phyloP scores from a whole-genome alignment of 2,888 invertebrate genomes.

The Corythucha ciliata region DNA sequence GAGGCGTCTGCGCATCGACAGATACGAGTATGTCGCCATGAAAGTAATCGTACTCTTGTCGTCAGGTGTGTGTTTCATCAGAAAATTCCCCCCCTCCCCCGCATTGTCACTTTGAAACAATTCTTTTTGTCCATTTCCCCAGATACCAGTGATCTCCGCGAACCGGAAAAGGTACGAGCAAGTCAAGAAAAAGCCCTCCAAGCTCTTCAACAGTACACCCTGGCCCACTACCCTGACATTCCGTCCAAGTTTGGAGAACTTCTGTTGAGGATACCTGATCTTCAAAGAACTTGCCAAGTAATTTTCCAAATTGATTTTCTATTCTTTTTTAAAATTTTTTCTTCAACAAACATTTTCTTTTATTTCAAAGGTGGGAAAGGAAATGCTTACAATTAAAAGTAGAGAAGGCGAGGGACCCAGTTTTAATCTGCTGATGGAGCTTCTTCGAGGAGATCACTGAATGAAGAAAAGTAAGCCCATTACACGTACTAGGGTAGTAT shows the following conservation, averaged over 20 bases:
- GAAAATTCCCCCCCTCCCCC: background rate
- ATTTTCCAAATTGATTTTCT: slow-evolving; percentile 22
- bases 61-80: slow-evolving; percentile 55
- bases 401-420: slow-evolving; percentile 83
- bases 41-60: slow-evolving; percentile 87
- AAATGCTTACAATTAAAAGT: slow-evolving; percentile 75
- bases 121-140: background rate
- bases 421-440: slow-evolving; percentile 92
- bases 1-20: slow-evolving; percentile 77
- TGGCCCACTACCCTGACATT: slow-evolving; percentile 81
- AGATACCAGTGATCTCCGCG: slow-evolving; percentile 84
- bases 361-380: slow-evolving; percentile 71
- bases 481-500: too few species aligned
- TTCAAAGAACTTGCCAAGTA: slow-evolving; percentile 89
- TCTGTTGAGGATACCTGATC: slow-evolving; percentile 82
- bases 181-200: slow-evolving; percentile 91
- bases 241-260: slow-evolving; percentile 93
- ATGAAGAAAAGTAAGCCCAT: slow-evolving; percentile 11
- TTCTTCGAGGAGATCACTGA: slow-evolving; percentile 83
- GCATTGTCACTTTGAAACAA: background rate
- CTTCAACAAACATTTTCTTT: background rate
- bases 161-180: slow-evolving; percentile 86
- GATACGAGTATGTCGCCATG: slow-evolving; percentile 93
- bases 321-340: background rate
- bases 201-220: slow-evolving; percentile 83